Base-by-base conservation (phyloP, 1,140 invertebrate genomes). In the Carcinoscorpius rotundicauda region DNA sequence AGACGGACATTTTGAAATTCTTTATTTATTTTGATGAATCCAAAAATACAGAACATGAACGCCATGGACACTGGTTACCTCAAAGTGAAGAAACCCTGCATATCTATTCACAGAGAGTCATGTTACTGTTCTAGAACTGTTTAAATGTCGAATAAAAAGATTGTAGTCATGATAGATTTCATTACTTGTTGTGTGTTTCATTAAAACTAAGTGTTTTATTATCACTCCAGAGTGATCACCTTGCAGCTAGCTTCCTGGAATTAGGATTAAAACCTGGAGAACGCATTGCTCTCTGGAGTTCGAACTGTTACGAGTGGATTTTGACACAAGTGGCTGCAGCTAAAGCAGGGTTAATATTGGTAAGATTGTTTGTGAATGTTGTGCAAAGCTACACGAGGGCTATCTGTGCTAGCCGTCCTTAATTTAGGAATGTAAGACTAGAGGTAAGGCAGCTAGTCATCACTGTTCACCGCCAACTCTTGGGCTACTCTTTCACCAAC, bases 241-340 rank as follows among this genome's bases (percentile, higher is more conserved):
- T 97, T 3, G 93, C 91, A 3, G 86, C 87, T 10, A 89, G 90
- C 3, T 78, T 98, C 0, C 74, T 85, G 56, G 82, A 82, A 49
- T 72, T 94, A 8, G 93, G 93, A 0, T 74, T 97, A 8, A 73
- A 85, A 66, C 82, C 78, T 61, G 92, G 91, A 0, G 94, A 98
- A 55, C 76, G 88, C 5, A 71, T 99, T 3, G 94, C 88, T 0
- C 80, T 98, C 9, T 97, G 90, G 88, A 85, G 86, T 0, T 91
- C 93, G 1, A 98, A 97, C 77, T 81, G 81, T 49, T 73, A 85
- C 5, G 85, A 90, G 72, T 98, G 93, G 93, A 79, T 88, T 4
- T 72, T 95, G 0, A 80, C 84, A 0, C 82, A 87, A 71, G 79
- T 91, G 68, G 93, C 87, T 1, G 85, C 87, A 4, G 84, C 86